Evolutionary conservation across 2,797 vertebrate genomes (phyloP).

Genomic region (Buceros bicornis): DNA sequence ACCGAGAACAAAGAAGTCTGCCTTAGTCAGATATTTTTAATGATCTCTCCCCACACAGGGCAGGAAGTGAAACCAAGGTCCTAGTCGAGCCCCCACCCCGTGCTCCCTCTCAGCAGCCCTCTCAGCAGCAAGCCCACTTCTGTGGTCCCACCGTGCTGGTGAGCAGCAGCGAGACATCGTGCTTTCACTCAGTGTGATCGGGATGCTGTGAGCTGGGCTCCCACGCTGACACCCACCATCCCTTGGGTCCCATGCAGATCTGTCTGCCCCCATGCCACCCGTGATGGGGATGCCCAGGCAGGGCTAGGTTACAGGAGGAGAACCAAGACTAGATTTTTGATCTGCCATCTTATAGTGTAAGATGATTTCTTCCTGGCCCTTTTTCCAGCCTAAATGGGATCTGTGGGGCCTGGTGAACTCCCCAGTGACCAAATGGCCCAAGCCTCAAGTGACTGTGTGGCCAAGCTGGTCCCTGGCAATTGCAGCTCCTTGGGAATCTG

Average conservation of each 20-base stretch:
- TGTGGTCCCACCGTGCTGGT: not conserved
- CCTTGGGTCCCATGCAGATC: fast-evolving
- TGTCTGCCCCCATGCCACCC: fast-evolving
- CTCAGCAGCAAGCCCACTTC: fast-evolving
- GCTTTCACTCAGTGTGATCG: not conserved
- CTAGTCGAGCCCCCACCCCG: slow-evolving; percentile 50
- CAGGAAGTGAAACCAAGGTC: slow-evolving; percentile 83
- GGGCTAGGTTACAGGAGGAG: fast-evolving
- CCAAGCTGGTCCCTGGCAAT: not conserved
- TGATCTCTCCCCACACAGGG: slow-evolving; percentile 73
- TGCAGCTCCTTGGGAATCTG: not conserved
- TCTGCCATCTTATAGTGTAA: not conserved
- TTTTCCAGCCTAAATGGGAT: not conserved
- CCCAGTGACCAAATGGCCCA: fast-evolving
- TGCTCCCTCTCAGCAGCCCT: not conserved
- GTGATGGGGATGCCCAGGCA: fast-evolving
- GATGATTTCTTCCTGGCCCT: not conserved
- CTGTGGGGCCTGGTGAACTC: not conserved
- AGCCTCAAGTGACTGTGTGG: not conserved
- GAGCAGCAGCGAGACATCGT: fast-evolving
- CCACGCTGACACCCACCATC: not conserved
- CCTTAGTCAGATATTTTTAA: slow-evolving; percentile 84
- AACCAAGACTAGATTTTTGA: not conserved
- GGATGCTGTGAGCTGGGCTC: not conserved
- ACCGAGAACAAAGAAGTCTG: slow-evolving; percentile 79